Conservation (phyloP, 1,140 invertebrate genomes). For the Drosophila auraria region DNA sequence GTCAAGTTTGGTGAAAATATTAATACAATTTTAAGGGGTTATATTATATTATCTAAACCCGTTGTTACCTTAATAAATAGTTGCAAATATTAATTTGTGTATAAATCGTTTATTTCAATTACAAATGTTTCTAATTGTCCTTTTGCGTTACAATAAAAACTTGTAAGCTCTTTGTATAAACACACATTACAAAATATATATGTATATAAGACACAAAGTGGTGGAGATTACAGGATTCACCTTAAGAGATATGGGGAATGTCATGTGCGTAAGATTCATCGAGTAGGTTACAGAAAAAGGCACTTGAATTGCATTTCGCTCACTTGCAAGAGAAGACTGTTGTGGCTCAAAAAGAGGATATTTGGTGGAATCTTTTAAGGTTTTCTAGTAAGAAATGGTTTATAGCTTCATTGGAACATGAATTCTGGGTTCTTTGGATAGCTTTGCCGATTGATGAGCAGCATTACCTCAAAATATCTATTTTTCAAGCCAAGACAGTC, state of each 20-base stretch:
- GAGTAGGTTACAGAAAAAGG: constrained; percentile 53
- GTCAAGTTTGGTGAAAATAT: neutral
- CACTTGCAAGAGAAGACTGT: constrained; percentile 1
- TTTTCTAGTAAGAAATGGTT: neutral
- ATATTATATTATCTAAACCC: no score
- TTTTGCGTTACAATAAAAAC: constrained; percentile 64
- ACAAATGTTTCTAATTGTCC: constrained; percentile 52
- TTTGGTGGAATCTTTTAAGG: no score
- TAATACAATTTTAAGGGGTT: neutral
- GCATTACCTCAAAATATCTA: neutral
- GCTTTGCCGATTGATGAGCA: neutral
- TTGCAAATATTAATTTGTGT: neutral
- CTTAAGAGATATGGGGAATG: constrained; percentile 37
- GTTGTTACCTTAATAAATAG: neutral
- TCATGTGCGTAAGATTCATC: neutral
- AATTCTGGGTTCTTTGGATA: neutral
- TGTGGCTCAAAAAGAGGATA: neutral
- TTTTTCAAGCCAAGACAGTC: constrained; percentile 13
- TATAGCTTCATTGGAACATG: neutral
- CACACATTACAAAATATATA: constrained; percentile 33
- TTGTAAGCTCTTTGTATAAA: constrained; percentile 54
- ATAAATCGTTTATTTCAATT: constrained; percentile 60
- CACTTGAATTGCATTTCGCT: constrained; percentile 48
- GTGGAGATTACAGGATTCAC: constrained; percentile 33
- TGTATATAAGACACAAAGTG: constrained; percentile 6